Percentiles rank a stretch among this genome's conserved stretches.
Conservation (phyloP, 2,113 vertebrate genomes). For the Spheniscus mendiculus region DNA sequence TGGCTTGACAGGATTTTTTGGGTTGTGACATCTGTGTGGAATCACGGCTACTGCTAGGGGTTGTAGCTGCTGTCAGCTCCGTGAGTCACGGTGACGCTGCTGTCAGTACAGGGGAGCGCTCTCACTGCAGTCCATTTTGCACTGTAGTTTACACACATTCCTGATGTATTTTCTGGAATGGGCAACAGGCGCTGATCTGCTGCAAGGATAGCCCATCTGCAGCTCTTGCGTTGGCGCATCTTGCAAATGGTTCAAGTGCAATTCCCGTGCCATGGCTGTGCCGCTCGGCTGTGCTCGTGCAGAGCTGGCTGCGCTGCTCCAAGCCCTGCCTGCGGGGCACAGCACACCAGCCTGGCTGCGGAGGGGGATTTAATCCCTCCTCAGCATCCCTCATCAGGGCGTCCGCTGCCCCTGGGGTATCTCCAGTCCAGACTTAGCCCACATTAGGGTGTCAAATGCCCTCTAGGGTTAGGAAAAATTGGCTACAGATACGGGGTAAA, state of each 20-base stretch:
- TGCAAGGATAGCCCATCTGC: neutral
- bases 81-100: accelerated
- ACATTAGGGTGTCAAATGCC: neutral
- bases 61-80: neutral
- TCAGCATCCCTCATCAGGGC: neutral
- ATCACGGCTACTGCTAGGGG: neutral
- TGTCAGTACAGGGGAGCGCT: accelerated
- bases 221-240: neutral
- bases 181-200: neutral
- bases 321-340: neutral
- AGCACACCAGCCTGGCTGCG: neutral
- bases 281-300: accelerated
- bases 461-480: neutral
- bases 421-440: neutral
- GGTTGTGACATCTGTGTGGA: neutral
- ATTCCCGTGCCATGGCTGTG: accelerated
- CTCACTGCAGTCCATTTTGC: neutral
- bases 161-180: neutral
- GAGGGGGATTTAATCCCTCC: neutral
- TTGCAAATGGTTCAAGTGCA: neutral
- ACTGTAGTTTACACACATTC: neutral
- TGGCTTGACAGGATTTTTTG: neutral
- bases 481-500: neutral
- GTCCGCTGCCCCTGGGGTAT: neutral
- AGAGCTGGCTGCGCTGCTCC: neutral